Percentiles rank a stretch among this genome's conserved stretches.
Evolutionary conservation across 2,888 invertebrate species (phyloP).

Genomic region (Melipona bicolor): DNA sequence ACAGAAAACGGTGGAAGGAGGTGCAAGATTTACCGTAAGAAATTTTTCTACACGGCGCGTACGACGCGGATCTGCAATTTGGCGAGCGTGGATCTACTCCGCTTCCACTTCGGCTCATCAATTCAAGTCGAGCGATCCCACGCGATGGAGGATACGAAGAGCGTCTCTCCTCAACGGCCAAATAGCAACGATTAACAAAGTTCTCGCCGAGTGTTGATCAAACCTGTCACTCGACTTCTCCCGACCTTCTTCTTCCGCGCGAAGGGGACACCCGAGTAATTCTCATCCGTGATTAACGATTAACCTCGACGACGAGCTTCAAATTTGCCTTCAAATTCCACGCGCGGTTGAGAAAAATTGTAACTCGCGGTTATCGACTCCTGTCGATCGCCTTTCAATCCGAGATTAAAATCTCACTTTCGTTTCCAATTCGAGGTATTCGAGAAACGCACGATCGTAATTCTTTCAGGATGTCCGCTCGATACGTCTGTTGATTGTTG

Average conservation of each 20-base stretch:
- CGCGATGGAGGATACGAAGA: slow-evolving; percentile 19
- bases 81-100: neutral
- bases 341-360: neutral
- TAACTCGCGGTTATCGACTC: no score
- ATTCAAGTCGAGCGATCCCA: slow-evolving; percentile 27
- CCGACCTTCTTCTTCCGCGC: slow-evolving; percentile 10
- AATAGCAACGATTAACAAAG: slow-evolving; percentile 24
- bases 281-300: neutral
- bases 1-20: no score
- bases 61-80: no score
- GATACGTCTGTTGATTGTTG: no score
- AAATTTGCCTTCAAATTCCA: neutral
- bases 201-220: slow-evolving; percentile 33
- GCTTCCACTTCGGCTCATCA: slow-evolving; percentile 19
- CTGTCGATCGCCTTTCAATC: no score
- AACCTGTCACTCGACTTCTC: slow-evolving; percentile 5
- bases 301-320: neutral
- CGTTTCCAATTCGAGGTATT: no score
- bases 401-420: no score
- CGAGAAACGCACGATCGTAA: no score
- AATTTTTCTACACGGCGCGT: neutral
- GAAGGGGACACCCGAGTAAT: neutral
- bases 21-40: neutral
- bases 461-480: no score
- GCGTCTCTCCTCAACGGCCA: slow-evolving; percentile 26